Conservation (phyloP, 1,140 invertebrate species). For the Penaeus japonicus region DNA sequence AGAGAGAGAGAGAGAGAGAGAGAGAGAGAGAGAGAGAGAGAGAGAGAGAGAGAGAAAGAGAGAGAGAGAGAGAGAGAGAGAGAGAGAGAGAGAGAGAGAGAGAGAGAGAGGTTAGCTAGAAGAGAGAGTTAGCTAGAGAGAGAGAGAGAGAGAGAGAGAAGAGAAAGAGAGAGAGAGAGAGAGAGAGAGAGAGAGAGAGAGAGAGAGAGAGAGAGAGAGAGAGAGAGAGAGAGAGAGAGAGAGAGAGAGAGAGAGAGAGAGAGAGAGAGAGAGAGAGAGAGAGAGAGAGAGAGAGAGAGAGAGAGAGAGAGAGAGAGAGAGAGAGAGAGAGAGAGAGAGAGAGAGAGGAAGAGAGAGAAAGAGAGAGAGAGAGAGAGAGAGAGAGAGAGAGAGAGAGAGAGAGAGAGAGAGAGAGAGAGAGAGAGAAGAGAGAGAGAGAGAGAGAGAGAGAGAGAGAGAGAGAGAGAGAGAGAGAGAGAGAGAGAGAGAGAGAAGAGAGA, state of each 20-base stretch:
- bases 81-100: neutral
- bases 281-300: neutral
- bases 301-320: neutral
- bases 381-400: neutral
- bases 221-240: neutral
- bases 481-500: neutral
- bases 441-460: neutral
- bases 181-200: neutral
- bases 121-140: neutral
- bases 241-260: neutral
- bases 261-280: slow-evolving; percentile 2
- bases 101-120: too few species aligned
- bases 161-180: too few species aligned
- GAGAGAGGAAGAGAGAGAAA: neutral
- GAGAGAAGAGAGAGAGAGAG: neutral
- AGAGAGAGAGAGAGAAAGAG: neutral
- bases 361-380: slow-evolving; percentile 16
- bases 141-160: neutral
- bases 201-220: neutral
- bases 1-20: neutral
- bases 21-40: neutral
- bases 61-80: neutral
- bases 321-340: neutral
- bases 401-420: neutral
- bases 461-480: neutral